Conservation (phyloP, 2,797 vertebrate species). For the Pseudomugil tenellus region DNA sequence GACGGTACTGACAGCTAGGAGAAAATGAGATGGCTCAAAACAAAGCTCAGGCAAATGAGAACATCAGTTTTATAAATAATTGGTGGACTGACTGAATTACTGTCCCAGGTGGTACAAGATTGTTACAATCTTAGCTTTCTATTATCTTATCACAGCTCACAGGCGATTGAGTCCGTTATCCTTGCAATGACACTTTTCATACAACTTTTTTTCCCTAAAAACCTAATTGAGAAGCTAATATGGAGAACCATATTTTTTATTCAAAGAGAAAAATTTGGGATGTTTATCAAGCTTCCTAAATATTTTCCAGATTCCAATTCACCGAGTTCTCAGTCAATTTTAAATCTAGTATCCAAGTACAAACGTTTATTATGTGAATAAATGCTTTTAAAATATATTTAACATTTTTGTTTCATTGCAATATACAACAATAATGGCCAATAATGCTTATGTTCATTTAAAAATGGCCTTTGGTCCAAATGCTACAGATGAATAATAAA, state of each 20-base stretch:
- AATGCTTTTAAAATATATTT: not conserved
- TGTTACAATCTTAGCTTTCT: conserved; percentile 3
- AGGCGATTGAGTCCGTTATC: not conserved
- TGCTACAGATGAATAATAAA: too few relatives aligned
- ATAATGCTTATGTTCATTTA: too few relatives aligned
- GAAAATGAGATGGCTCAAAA: not conserved
- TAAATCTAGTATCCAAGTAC: not conserved
- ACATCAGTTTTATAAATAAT: not conserved
- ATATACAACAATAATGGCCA: not conserved
- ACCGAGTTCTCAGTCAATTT: not conserved
- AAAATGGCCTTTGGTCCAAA: too few relatives aligned
- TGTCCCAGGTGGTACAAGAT: not conserved
- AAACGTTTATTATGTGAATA: not conserved
- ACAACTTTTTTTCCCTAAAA: not conserved
- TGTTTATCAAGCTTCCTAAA: not conserved
- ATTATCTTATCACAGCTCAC: not conserved
- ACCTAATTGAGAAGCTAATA: not conserved
- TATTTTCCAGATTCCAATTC: not conserved
- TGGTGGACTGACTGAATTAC: not conserved
- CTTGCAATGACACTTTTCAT: not conserved
- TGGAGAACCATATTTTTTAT: not conserved
- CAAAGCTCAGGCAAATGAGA: not conserved
- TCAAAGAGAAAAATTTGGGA: not conserved
- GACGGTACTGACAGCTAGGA: not conserved
- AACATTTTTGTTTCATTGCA: not conserved